Percentiles rank a stretch among this genome's conserved stretches.
phyloP scores from a whole-genome alignment of 2,113 vertebrate species.

The Myiopsitta monachus region DNA sequence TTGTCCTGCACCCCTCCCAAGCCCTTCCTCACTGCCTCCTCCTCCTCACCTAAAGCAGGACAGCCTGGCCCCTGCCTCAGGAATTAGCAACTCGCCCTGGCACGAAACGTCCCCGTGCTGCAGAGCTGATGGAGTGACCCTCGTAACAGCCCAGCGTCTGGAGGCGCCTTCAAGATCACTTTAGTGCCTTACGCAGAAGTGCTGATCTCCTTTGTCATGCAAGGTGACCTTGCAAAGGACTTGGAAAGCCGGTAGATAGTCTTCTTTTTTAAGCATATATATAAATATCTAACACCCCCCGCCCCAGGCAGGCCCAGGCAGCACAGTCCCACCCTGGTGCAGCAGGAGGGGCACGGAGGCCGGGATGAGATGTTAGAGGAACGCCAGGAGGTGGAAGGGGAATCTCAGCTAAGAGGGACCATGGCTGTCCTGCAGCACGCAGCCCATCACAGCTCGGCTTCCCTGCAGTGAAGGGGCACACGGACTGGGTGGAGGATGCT shows the following conservation, averaged over 20 bases:
- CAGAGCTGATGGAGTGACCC: not conserved
- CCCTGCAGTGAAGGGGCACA: not conserved
- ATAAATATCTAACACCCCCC: rapidly evolving
- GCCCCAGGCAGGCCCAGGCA: not conserved
- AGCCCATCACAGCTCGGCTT: not conserved
- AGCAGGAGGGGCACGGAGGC: not conserved
- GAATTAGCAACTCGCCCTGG: not conserved
- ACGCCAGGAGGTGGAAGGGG: not conserved
- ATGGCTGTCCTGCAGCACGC: rapidly evolving
- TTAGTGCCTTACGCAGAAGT: not conserved
- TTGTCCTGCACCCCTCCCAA: not conserved
- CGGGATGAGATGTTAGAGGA: not conserved
- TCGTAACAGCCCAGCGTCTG: not conserved
- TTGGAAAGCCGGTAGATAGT: not conserved
- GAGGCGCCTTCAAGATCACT: not conserved
- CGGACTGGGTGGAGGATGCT: rapidly evolving
- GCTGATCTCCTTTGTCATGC: conserved; percentile 47
- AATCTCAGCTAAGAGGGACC: not conserved
- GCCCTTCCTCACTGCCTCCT: not conserved
- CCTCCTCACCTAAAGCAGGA: not conserved
- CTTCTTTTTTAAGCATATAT: not conserved
- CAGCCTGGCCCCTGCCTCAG: not conserved
- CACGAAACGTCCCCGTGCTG: not conserved
- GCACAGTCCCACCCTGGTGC: not conserved
- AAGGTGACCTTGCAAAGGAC: conserved; percentile 27